Percentiles rank a stretch among this genome's conserved stretches.
phyloP scores from a whole-genome alignment of 2,797 vertebrate genomes.

The Pangasius sanitwongsei region DNA sequence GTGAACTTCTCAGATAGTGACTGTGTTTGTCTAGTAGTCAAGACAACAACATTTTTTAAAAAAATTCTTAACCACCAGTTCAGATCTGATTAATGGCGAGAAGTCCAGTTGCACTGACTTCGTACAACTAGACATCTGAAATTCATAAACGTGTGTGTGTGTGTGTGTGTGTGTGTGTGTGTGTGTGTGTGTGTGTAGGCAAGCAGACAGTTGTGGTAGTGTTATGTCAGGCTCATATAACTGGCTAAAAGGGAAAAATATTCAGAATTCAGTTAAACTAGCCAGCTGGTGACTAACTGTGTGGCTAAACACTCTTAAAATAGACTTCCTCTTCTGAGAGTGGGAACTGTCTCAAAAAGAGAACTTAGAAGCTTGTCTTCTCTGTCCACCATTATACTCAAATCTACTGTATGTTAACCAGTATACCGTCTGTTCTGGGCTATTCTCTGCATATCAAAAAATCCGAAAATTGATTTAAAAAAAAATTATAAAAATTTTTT shows the following conservation, averaged over 20 bases:
- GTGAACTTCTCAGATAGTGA: neutral
- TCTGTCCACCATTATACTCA: neutral
- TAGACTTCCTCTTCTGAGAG: slow-evolving; percentile 52
- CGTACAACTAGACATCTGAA: neutral
- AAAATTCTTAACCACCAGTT: too few species aligned
- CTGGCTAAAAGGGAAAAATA: neutral
- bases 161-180: slow-evolving; percentile 15
- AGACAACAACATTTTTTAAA: neutral
- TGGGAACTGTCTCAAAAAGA: slow-evolving; percentile 17
- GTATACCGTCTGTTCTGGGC: neutral
- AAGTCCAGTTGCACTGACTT: neutral
- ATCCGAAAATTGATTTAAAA: neutral
- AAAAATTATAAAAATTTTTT: neutral
- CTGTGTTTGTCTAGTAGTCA: neutral
- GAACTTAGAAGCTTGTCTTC: slow-evolving; percentile 9
- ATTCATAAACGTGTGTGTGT: neutral
- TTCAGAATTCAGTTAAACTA: slow-evolving; percentile 4
- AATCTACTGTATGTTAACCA: neutral
- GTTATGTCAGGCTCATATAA: neutral
- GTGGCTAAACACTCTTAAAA: slow-evolving; percentile 29
- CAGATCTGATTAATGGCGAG: neutral
- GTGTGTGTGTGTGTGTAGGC: neutral
- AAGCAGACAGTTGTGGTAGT: neutral
- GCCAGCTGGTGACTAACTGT: neutral
- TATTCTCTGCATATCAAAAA: neutral